These are phyloP conservation scores for Nysson spinosus DNA, from an alignment of 2,888 invertebrate species.

Conservation along the genomic window DNA sequence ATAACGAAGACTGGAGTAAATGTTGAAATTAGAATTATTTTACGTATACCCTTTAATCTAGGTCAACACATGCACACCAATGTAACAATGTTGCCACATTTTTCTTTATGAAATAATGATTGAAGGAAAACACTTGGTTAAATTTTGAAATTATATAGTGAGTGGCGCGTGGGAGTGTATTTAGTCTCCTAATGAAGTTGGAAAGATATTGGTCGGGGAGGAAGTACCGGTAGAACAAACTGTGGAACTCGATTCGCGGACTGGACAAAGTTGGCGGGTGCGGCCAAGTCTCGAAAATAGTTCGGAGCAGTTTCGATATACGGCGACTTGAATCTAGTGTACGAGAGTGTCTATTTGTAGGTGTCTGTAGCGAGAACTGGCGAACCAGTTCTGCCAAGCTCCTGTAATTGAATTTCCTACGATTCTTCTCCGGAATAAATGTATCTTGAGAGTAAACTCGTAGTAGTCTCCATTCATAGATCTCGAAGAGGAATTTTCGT, in stretches of 20 bases:
- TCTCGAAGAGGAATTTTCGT: background rate
- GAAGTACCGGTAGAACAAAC: slow-evolving; percentile 29
- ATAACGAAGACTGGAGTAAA: no score
- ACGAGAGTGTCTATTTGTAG: slow-evolving; percentile 62
- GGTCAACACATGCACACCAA: no score
- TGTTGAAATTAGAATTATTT: no score
- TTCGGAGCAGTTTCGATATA: slow-evolving; percentile 48
- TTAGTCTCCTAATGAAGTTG: no score
- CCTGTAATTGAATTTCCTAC: slow-evolving; percentile 39
- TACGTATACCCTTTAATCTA: no score
- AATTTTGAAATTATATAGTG: no score
- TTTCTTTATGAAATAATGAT: no score
- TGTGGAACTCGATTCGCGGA: slow-evolving; percentile 35
- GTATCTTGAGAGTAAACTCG: background rate
- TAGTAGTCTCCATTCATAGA: background rate
- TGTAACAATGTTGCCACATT: no score
- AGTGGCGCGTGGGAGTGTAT: no score
- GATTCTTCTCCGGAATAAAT: background rate
- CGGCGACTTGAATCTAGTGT: slow-evolving; percentile 41
- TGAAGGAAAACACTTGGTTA: no score
- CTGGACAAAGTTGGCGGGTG: slow-evolving; percentile 59
- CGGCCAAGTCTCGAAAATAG: slow-evolving; percentile 68
- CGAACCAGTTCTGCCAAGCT: slow-evolving; percentile 42
- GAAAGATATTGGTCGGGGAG: background rate
- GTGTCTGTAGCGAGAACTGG: slow-evolving; percentile 44